phyloP scores from a whole-genome alignment of 2,113 vertebrate genomes.

The Paradoxurus hermaphroditus region DNA sequence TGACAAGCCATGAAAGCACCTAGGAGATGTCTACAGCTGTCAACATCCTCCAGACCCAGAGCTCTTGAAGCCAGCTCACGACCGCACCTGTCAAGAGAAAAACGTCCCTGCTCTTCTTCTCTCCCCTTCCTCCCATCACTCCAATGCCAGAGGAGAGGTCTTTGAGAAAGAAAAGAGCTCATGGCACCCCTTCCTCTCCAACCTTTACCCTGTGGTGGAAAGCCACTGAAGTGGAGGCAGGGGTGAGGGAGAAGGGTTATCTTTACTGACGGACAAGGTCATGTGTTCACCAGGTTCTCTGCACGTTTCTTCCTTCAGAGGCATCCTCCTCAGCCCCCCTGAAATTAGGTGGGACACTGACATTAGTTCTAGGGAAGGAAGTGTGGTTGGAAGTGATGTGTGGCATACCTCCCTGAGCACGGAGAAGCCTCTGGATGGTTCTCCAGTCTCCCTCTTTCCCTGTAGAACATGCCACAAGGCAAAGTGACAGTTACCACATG shows the following conservation, averaged over 20 bases:
- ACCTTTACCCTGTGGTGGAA: background rate
- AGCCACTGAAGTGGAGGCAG: background rate
- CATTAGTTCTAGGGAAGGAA: background rate
- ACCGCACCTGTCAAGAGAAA: background rate
- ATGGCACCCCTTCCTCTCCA: background rate
- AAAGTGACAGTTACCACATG: background rate
- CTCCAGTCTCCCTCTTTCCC: background rate
- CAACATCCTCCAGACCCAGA: background rate
- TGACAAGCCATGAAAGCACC: background rate
- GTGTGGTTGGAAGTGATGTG: background rate
- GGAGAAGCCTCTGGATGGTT: background rate
- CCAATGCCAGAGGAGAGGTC: background rate
- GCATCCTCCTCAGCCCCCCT: background rate
- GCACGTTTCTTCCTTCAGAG: background rate
- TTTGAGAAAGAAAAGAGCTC: background rate
- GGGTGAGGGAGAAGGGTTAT: background rate
- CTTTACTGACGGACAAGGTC: background rate
- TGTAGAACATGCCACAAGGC: background rate
- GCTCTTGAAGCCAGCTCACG: background rate
- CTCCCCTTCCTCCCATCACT: background rate
- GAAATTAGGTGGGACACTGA: background rate
- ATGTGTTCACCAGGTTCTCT: background rate
- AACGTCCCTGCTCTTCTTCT: background rate
- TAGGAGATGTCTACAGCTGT: background rate
- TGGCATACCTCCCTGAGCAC: background rate